A percentile compares a stretch with the other conserved stretches of the same genome.
Conservation (phyloP, 2,113 vertebrate species). For the Amblyornis subalaris region DNA sequence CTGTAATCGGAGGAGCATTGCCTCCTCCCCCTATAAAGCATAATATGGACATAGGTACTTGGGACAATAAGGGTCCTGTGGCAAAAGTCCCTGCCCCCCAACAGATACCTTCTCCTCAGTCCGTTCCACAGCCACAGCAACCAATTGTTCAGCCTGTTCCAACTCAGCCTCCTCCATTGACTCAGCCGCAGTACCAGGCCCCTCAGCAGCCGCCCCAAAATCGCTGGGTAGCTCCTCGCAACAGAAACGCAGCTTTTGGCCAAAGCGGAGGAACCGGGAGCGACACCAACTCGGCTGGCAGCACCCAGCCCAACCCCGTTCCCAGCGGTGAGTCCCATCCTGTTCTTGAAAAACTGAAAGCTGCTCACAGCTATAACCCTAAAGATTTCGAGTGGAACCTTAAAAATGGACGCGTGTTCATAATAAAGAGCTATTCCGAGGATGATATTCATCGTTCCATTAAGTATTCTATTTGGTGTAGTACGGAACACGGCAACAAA, state of each 20-base stretch:
- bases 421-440: conserved; percentile 98
- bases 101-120: conserved; percentile 69
- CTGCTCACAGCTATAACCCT: conserved; percentile 95
- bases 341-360: conserved; percentile 92
- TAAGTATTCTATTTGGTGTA: conserved; percentile 98
- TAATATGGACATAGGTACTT: conserved; percentile 97
- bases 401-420: conserved; percentile 92
- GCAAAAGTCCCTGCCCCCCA: conserved; percentile 81
- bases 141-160: conserved; percentile 82
- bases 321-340: conserved; percentile 83
- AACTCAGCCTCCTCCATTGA: conserved; percentile 78
- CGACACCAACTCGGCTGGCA: conserved; percentile 69
- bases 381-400: conserved; percentile 96
- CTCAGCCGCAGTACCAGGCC: conserved; percentile 83
- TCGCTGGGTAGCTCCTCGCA: conserved; percentile 93
- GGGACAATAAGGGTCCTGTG: conserved; percentile 91
- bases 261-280: conserved; percentile 73
- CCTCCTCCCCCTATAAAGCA: conserved; percentile 94
- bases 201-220: conserved; percentile 85
- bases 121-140: conserved; percentile 68
- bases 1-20: conserved; percentile 77
- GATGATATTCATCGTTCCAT: conserved; percentile 98
- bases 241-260: conserved; percentile 83
- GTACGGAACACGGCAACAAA: conserved; percentile 95
- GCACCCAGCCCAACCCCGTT: conserved; percentile 63